Base-by-base conservation (phyloP, 2,888 invertebrate species). In the Anthrax anthrax region DNA sequence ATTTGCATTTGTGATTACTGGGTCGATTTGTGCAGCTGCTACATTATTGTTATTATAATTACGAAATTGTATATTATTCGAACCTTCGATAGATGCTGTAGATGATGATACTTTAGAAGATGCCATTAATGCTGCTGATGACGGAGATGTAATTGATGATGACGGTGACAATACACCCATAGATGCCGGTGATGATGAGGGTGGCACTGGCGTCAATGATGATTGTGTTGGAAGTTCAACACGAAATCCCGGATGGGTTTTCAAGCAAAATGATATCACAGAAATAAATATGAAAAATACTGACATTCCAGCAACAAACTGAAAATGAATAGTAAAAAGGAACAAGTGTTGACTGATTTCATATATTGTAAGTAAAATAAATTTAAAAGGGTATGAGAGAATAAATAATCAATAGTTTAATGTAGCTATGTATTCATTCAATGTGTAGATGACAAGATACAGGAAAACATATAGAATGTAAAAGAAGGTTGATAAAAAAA, bases 241-340 rank as follows among this genome's bases (percentile, higher is more conserved):
- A 40, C 88, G 73, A 59, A 88, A 78, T 58, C 84, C 88, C 1
- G 91, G 91, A 65, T 92, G 91, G 1, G 94, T 94, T 74, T 96
- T 96, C 68, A 95, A 75, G 71, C 94, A 95, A 76, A 96, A 96
- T 53, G 89, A 89, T 58, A 94, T 77, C 56, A 96, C 94, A 60
- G 94, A 95, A 55, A 91, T 81, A 73, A 90, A 88, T 70, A 95
- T 94, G 78, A 96, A 95, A 75, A 94, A 90, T 51, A 96, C 89
- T 13, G 94, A 92, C 59, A 88, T 77, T 50, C 84, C 84, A 55
- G 90, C 90, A 64, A 95, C 84, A 64, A 88, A 78, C 90, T 92
- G 79, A 40, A 69, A 69, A 43, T 9, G 12, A 23, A 23, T 23
- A 23, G 23, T 6, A 23, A 23, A 23, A 23, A 6, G 23, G 8